Evolutionary conservation across 2,113 vertebrate genomes (phyloP), one percentile per base, ranked within the genome.

Genomic region (Thalassarche chlororhynchos): DNA sequence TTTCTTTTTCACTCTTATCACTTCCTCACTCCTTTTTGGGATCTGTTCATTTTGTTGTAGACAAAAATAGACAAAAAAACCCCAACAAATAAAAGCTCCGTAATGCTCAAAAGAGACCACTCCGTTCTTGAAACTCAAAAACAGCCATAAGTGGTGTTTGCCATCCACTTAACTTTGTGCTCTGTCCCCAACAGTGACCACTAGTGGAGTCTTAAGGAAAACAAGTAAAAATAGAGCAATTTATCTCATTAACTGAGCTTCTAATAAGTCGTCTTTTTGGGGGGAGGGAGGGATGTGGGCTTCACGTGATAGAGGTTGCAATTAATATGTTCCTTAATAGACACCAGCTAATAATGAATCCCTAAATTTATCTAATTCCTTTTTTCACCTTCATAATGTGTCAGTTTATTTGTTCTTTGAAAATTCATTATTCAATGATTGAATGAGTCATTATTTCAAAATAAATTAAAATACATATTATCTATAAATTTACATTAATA

Each of bases 141-240:
- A 49, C 36, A 78, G 60, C 24, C 8, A 0, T 12, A 52, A 29
- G 19, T 15, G 24, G 17, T 28, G 15, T 32, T 61, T 32, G 46
- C 55, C 5, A 0, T 23, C 14, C 1, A 0, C 21, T 52, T 55
- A 66, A 61, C 47, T 78, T 57, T 32, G 16, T n/a, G 15, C 70
- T 40, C 46, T 32, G 36, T 72, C 29, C 70, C 40, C 42, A 66
- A 26, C 70, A 68, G 36, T 68, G 58, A 82, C 58, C 28, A 10
- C 76, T 72, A 74, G 42, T 42, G 47, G 71, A 78, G 34, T 36
- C 54, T 68, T 77, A 68, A 38, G 52, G 40, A 83, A 68, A 83
- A 36, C 40, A 71, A 71, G 20, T 49, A 38, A 54, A 89, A 71
- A 65, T 49, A 71, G 46, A 76, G 31, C 69, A 77, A 60, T n/a